phyloP scores from a whole-genome alignment of 2,113 vertebrate species.

The Pampusana beccarii region DNA sequence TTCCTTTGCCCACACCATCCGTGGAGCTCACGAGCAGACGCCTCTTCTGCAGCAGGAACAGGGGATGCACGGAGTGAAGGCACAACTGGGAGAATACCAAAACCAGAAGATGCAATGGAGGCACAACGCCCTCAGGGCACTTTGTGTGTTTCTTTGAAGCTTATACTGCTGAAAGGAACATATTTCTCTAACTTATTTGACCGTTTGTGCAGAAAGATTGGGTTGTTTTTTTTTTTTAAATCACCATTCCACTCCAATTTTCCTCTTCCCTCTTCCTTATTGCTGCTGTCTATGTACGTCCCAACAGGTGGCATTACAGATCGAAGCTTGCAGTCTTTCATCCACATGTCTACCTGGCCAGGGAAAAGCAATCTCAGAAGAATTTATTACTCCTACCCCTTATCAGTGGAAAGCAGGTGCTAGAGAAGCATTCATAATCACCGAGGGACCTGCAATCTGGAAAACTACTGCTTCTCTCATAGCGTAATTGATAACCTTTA shows the following conservation, averaged over 20 bases:
- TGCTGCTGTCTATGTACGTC: not conserved
- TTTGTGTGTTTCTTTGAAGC: not conserved
- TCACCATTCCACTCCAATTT: not conserved
- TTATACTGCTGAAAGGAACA: not conserved
- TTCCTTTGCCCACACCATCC: not conserved
- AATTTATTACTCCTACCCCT: slow-evolving; percentile 21
- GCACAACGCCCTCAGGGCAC: too few species aligned
- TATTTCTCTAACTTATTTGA: not conserved
- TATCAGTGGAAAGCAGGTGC: slow-evolving; percentile 17
- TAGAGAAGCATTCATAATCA: not conserved
- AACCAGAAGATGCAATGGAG: not conserved
- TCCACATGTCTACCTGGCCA: not conserved
- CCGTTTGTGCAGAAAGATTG: not conserved
- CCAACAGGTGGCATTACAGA: not conserved
- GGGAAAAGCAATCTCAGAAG: not conserved
- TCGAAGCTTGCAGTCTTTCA: not conserved
- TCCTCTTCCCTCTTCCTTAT: not conserved
- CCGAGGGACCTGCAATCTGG: not conserved
- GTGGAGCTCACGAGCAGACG: accelerated
- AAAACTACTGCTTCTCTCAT: not conserved
- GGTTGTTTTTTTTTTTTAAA: not conserved
- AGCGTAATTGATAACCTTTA: not conserved
- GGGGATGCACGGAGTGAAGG: accelerated
- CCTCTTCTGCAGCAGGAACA: accelerated
- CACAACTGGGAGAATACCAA: not conserved